Conservation (phyloP, 2,888 invertebrate genomes). For the Mactromeris polynyma region DNA sequence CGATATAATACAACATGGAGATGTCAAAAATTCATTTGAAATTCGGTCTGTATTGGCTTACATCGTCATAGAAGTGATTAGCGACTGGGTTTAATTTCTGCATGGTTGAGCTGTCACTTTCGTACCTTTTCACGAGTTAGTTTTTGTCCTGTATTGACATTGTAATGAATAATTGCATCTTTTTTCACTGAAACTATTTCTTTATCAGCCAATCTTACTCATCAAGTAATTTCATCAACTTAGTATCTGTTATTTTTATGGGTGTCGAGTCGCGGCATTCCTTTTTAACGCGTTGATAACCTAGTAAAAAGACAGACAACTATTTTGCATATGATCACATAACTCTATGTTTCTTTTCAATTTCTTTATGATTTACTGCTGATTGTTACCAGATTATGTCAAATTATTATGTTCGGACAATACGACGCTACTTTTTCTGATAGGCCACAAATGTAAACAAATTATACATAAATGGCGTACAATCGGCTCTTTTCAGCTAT, state of each 20-base stretch:
- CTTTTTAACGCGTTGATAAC: neutral
- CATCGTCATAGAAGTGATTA: neutral
- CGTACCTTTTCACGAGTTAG: neutral
- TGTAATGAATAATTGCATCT: constrained; percentile 21
- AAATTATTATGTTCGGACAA: neutral
- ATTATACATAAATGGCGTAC: neutral
- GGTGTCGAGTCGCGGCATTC: neutral
- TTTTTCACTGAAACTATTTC: neutral
- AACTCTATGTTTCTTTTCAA: neutral
- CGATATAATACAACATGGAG: neutral
- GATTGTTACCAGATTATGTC: neutral
- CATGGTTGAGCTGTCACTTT: neutral
- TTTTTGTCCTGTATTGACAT: neutral
- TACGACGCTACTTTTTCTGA: neutral
- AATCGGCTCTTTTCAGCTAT: neutral
- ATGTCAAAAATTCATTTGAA: constrained; percentile 14
- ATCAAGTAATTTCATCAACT: neutral
- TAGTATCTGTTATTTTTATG: neutral
- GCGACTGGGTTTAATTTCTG: neutral
- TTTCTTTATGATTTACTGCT: neutral
- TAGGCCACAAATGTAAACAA: neutral
- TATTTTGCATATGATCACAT: neutral
- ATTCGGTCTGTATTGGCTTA: neutral
- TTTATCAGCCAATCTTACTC: constrained; percentile 10
- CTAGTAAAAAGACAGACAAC: neutral